phyloP scores from a whole-genome alignment of 2,113 vertebrate species.

The Rallus limicola region DNA sequence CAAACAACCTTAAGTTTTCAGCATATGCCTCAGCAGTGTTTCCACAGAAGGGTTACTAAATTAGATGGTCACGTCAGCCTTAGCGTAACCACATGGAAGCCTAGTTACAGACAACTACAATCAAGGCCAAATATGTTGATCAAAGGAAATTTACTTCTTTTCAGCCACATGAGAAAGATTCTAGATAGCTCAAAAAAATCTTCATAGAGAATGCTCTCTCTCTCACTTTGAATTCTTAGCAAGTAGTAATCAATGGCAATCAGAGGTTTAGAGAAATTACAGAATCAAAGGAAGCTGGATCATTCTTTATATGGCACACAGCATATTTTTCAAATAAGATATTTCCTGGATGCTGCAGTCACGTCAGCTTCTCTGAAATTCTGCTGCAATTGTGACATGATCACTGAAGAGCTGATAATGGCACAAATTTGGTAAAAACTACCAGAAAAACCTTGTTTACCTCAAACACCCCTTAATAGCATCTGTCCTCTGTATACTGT shows the following conservation, averaged over 20 bases:
- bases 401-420: background rate
- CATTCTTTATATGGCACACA: background rate
- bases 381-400: background rate
- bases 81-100: background rate
- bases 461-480: background rate
- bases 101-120: background rate
- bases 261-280: background rate
- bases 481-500: background rate
- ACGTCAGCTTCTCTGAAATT: background rate
- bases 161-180: background rate
- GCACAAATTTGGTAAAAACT: background rate
- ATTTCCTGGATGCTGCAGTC: background rate
- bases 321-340: background rate
- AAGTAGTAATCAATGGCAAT: background rate
- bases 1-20: background rate
- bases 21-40: background rate
- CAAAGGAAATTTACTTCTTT: background rate
- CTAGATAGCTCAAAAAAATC: background rate
- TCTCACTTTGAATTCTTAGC: background rate
- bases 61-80: background rate
- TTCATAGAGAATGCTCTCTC: fast-evolving
- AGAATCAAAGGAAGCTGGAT: background rate
- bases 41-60: background rate
- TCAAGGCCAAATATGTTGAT: background rate
- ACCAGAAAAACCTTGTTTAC: background rate